A percentile compares a stretch with the other conserved stretches of the same genome.
These are phyloP conservation scores for Trachymyrmex septentrionalis DNA, from an alignment of 1,140 invertebrate species.

Conservation along the genomic window DNA sequence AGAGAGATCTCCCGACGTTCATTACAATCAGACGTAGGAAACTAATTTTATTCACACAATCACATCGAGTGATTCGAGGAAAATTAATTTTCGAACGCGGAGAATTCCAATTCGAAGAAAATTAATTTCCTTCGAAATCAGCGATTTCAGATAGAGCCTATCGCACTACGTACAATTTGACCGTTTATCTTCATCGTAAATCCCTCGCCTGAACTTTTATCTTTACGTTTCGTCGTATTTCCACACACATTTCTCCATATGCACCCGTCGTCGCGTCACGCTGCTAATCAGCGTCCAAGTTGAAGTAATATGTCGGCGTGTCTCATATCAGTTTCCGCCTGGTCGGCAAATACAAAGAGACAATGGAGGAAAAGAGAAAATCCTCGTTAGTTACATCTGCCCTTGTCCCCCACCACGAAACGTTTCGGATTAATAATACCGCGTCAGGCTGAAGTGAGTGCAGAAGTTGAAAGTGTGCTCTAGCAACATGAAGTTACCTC, in stretches of 20 bases:
- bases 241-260: conserved; percentile 4
- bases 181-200: conserved; percentile 24
- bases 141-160: conserved; percentile 3
- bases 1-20: not conserved
- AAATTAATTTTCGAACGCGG: conserved; percentile 25
- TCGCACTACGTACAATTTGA: conserved; percentile 28
- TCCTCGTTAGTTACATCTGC: conserved; percentile 11
- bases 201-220: conserved; percentile 34
- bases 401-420: conserved; percentile 7
- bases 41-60: not conserved
- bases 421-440: conserved; percentile 51
- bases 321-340: conserved; percentile 62
- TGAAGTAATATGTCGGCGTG: conserved; percentile 59
- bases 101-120: not conserved
- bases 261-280: not conserved
- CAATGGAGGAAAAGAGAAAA: conserved; percentile 36
- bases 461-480: conserved; percentile 2
- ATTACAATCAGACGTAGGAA: not conserved
- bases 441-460: not conserved
- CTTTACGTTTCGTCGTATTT: conserved; percentile 44
- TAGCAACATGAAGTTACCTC: conserved; percentile 14
- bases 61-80: not conserved
- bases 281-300: conserved; percentile 64
- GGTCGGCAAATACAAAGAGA: conserved; percentile 56
- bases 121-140: conserved; percentile 35